A percentile compares a stretch with the other conserved stretches of the same genome.
These are phyloP conservation scores for Drosophila falleni DNA, from an alignment of 2,888 invertebrate species.

Conservation along the genomic window DNA sequence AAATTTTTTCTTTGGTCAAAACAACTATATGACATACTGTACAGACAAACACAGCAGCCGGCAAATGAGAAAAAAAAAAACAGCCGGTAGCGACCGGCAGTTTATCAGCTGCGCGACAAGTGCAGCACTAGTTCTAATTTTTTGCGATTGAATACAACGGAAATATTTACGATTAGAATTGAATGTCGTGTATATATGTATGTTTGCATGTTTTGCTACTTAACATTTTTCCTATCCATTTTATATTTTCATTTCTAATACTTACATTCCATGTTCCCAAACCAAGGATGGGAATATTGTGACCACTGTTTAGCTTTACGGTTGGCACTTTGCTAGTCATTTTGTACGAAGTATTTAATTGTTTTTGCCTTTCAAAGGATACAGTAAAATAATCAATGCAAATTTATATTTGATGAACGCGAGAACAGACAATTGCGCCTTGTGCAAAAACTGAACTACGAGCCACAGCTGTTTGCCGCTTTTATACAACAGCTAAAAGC, in stretches of 20 bases:
- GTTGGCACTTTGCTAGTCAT: conserved; percentile 84
- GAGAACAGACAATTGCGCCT: conserved; percentile 7
- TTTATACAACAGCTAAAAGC: conserved; percentile 59
- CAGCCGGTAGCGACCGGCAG: conserved; percentile 46
- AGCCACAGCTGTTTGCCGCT: conserved; percentile 60
- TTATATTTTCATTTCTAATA: conserved; percentile 43
- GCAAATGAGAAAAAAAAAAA: conserved; percentile 9
- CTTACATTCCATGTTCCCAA: conserved; percentile 92
- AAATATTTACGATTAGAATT: conserved; percentile 32
- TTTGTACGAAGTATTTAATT: conserved; percentile 3
- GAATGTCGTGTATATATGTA: neutral
- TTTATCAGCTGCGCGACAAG: conserved; percentile 43
- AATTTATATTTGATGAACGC: neutral
- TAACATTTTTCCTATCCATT: neutral
- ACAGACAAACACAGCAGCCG: conserved; percentile 27
- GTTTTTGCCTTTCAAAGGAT: conserved; percentile 31
- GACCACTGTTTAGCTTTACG: conserved; percentile 88
- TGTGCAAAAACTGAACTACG: conserved; percentile 36
- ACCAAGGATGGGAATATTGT: conserved; percentile 88
- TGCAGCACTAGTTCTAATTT: conserved; percentile 13
- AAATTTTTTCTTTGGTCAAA: neutral
- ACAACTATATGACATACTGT: neutral
- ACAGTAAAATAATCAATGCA: conserved; percentile 8
- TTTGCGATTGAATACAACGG: conserved; percentile 19
- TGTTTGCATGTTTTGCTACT: neutral